A percentile compares a stretch with the other conserved stretches of the same genome.
phyloP scores from a whole-genome alignment of 2,888 invertebrate genomes.

The Apoda limacodes region DNA sequence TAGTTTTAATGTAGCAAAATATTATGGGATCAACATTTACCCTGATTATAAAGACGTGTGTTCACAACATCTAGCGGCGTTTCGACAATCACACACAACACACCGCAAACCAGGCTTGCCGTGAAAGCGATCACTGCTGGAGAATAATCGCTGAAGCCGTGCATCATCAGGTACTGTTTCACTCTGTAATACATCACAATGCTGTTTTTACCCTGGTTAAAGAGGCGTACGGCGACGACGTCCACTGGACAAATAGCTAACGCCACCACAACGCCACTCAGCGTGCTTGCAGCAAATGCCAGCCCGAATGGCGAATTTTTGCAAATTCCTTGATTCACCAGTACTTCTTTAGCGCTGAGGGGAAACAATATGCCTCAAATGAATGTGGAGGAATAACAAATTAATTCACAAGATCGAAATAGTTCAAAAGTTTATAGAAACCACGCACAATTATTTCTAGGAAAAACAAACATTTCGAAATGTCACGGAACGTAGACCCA shows the following conservation, averaged over 20 bases:
- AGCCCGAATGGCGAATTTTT: constrained; percentile 42
- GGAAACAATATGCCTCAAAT: no score
- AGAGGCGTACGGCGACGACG: constrained; percentile 86
- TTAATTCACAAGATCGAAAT: no score
- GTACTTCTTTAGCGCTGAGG: constrained; percentile 49
- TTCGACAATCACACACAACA: constrained; percentile 80
- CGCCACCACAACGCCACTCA: constrained; percentile 82
- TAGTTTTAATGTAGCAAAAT: constrained; percentile 6
- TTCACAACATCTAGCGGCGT: constrained; percentile 90
- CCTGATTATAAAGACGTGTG: constrained; percentile 90
- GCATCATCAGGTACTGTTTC: constrained; percentile 36
- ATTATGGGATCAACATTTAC: constrained; percentile 40
- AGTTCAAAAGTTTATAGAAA: no score
- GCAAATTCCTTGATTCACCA: constrained; percentile 37
- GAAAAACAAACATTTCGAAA: no score
- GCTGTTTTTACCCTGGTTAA: constrained; percentile 80
- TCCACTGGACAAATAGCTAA: constrained; percentile 88
- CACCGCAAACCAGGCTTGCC: constrained; percentile 81
- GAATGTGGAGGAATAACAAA: no score
- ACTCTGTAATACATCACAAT: constrained; percentile 35
- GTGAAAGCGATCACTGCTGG: constrained; percentile 75
- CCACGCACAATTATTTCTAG: no score
- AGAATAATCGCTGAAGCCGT: constrained; percentile 51
- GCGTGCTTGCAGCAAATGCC: constrained; percentile 72
- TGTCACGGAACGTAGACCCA: no score